A percentile compares a stretch with the other conserved stretches of the same genome.
Conservation (phyloP, 2,797 vertebrate species). For the Pitangus sulphuratus region DNA sequence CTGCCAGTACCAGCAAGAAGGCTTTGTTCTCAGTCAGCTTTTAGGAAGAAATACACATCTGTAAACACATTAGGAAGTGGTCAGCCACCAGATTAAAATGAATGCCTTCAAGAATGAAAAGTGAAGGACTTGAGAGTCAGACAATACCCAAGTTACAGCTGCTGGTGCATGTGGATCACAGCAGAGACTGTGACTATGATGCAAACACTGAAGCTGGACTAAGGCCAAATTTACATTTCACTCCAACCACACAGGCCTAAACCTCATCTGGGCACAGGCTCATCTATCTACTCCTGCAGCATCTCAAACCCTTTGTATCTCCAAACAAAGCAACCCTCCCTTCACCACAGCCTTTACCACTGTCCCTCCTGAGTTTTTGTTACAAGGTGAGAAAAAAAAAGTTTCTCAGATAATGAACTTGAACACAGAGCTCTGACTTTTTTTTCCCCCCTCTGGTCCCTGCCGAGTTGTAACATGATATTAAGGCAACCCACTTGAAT, state of each 20-base stretch:
- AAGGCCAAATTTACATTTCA: slow-evolving; percentile 34
- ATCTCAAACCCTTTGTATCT: neutral
- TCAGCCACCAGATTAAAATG: neutral
- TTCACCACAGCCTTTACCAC: neutral
- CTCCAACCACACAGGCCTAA: neutral
- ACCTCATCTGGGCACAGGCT: neutral
- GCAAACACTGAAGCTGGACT: neutral
- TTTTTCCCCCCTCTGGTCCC: neutral
- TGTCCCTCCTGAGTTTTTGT: neutral
- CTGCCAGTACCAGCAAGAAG: neutral
- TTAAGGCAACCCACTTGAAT: neutral
- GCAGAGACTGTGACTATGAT: neutral
- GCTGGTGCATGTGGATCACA: neutral
- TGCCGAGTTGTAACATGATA: neutral
- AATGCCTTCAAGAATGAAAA: neutral
- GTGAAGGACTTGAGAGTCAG: neutral
- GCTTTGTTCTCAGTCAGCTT: neutral
- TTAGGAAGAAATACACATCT: neutral
- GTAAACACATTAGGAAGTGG: neutral
- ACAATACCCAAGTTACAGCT: neutral
- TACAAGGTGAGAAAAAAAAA: neutral
- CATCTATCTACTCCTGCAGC: neutral
- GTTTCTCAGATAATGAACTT: neutral
- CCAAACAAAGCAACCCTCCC: neutral
- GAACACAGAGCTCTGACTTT: neutral